A percentile compares a stretch with the other conserved stretches of the same genome.
Evolutionary conservation across 2,888 invertebrate species (phyloP).

Genomic region (Onthophagus sagittarius): DNA sequence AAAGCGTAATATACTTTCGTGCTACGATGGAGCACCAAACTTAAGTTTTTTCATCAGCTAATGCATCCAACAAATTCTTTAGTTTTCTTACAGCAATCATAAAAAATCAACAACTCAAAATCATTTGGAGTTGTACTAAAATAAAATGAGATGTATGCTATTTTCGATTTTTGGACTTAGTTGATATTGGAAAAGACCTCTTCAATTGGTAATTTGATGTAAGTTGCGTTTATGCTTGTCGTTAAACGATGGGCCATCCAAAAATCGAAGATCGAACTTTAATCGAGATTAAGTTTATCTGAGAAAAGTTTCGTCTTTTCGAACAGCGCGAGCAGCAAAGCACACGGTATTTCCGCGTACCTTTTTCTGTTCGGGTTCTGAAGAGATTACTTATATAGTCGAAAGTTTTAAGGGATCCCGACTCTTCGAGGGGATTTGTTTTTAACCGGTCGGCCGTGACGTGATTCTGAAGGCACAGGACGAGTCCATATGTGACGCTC

Average conservation of each 20-base stretch:
- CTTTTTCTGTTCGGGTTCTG: conserved; percentile 32
- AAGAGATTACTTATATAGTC: conserved; percentile 35
- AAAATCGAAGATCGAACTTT: conserved; percentile 35
- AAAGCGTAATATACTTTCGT: too few relatives aligned
- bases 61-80: too few relatives aligned
- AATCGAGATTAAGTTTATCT: conserved; percentile 44
- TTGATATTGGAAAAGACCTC: too few relatives aligned
- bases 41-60: too few relatives aligned
- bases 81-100: too few relatives aligned
- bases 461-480: conserved; percentile 16
- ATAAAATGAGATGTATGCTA: too few relatives aligned
- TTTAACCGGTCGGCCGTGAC: conserved; percentile 41
- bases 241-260: background rate
- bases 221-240: background rate
- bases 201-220: background rate
- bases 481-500: conserved; percentile 8
- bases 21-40: too few relatives aligned
- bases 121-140: too few relatives aligned
- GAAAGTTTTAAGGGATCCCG: conserved; percentile 37
- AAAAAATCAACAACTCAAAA: too few relatives aligned
- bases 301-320: conserved; percentile 36
- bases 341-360: conserved; percentile 31
- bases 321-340: conserved; percentile 17
- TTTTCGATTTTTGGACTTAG: too few relatives aligned
- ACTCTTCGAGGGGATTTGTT: conserved; percentile 41